Percentiles rank a stretch among this genome's conserved stretches.
Conservation (phyloP, 1,140 invertebrate species). For the Polypedilum vanderplanki region DNA sequence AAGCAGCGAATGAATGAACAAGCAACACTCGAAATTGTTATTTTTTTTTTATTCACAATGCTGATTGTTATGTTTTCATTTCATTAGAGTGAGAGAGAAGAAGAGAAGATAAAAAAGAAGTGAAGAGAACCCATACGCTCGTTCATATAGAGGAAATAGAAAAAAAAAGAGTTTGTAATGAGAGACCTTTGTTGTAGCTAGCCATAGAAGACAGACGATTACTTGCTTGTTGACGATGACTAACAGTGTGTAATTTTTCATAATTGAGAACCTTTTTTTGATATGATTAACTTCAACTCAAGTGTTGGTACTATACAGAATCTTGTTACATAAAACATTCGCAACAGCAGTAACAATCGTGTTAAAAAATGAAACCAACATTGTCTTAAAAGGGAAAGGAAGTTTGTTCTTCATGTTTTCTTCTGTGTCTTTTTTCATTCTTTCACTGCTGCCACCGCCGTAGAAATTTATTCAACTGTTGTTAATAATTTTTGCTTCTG, state of each 20-base stretch:
- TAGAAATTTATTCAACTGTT: background rate
- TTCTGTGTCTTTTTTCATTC: background rate
- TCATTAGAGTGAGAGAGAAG: background rate
- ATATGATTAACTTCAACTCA: background rate
- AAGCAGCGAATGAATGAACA: too few relatives aligned
- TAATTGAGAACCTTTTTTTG: slow-evolving; percentile 5
- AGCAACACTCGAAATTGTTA: too few relatives aligned
- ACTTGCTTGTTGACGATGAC: background rate
- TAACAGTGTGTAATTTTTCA: slow-evolving; percentile 7
- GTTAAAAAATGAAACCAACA: background rate
- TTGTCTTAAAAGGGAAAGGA: background rate
- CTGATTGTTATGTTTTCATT: background rate
- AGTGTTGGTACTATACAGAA: background rate
- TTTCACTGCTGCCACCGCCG: background rate
- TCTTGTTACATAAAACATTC: background rate
- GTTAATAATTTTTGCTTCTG: background rate
- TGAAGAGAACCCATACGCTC: background rate
- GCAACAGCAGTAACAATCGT: background rate
- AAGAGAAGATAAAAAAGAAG: background rate
- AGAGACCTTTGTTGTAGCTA: background rate
- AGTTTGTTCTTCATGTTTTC: slow-evolving; percentile 12
- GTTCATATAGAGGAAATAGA: background rate
- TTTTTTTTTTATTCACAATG: too few relatives aligned
- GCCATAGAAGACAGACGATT: too few relatives aligned
- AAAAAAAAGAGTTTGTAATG: slow-evolving; percentile 5